These are phyloP conservation scores for Oligia latruncula DNA, from an alignment of 2,888 invertebrate genomes.

Conservation along the genomic window DNA sequence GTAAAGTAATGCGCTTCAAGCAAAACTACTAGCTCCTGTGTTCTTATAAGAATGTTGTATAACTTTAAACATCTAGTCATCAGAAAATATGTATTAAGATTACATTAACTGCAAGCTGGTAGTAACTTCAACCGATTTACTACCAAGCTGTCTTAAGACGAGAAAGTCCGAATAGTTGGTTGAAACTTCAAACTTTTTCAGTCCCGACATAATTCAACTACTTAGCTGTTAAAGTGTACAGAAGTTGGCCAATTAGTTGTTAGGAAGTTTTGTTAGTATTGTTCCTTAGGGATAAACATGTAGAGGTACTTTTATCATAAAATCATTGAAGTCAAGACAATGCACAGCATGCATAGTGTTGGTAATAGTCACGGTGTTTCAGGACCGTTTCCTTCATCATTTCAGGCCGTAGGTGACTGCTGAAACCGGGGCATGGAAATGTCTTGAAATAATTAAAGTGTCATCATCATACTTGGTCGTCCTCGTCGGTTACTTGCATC, in stretches of 20 bases:
- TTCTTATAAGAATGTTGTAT: constrained; percentile 9
- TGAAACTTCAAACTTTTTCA: constrained; percentile 70
- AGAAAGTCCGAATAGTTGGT: constrained; percentile 62
- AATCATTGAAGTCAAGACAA: constrained; percentile 27
- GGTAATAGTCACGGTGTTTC: neutral
- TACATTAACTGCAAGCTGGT: constrained; percentile 11
- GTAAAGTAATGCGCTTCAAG: neutral
- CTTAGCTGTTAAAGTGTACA: constrained; percentile 78
- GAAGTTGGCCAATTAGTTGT: constrained; percentile 84
- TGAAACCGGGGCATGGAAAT: neutral
- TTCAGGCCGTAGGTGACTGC: neutral
- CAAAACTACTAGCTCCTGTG: neutral
- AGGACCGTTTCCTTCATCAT: neutral
- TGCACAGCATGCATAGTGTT: neutral
- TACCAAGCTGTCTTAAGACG: constrained; percentile 38
- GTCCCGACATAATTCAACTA: constrained; percentile 73
- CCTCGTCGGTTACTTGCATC: neutral
- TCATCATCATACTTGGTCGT: neutral
- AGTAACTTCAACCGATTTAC: constrained; percentile 26
- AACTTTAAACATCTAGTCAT: neutral
- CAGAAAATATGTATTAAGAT: constrained; percentile 2
- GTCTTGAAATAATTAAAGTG: neutral
- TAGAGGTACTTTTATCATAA: constrained; percentile 37
- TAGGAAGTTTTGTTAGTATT: constrained; percentile 74
- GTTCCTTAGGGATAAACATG: constrained; percentile 66